Evolutionary conservation across 1,140 invertebrate genomes (phyloP).

Genomic region (Ephestia elutella): DNA sequence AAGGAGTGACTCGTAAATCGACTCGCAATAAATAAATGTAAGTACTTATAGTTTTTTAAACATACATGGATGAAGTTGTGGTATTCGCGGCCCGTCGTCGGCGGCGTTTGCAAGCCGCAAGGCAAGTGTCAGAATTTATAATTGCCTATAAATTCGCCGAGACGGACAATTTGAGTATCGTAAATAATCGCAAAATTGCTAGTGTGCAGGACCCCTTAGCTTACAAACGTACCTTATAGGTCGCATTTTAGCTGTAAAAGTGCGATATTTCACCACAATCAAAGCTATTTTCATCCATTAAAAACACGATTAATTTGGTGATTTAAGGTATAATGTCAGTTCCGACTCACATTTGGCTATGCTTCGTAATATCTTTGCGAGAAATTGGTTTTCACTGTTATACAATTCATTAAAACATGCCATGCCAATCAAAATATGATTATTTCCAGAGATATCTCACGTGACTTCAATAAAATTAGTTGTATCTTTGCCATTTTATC

Average conservation of each 20-base stretch:
- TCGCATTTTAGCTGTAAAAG: not conserved
- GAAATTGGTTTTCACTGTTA: not conserved
- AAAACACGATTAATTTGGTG: not conserved
- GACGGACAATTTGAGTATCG: slow-evolving; percentile 30
- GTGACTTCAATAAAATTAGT: too few species aligned
- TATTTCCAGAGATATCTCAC: too few species aligned
- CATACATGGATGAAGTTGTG: not conserved
- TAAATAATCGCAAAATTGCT: slow-evolving; percentile 40
- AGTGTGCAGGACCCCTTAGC: not conserved
- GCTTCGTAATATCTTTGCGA: not conserved
- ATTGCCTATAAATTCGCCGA: slow-evolving; percentile 33
- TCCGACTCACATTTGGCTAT: not conserved
- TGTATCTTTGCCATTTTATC: too few species aligned
- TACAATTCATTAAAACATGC: too few species aligned
- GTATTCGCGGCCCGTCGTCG: not conserved
- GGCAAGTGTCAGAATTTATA: slow-evolving; percentile 13
- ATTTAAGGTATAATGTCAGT: not conserved
- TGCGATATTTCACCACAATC: not conserved
- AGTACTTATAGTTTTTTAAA: not conserved
- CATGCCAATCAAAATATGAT: too few species aligned
- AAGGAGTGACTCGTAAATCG: not conserved
- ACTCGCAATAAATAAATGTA: slow-evolving; percentile 17
- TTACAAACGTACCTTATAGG: not conserved
- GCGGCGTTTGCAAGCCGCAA: not conserved
- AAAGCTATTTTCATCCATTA: not conserved